phyloP scores from a whole-genome alignment of 2,888 invertebrate species.

The Andrena flavipes region DNA sequence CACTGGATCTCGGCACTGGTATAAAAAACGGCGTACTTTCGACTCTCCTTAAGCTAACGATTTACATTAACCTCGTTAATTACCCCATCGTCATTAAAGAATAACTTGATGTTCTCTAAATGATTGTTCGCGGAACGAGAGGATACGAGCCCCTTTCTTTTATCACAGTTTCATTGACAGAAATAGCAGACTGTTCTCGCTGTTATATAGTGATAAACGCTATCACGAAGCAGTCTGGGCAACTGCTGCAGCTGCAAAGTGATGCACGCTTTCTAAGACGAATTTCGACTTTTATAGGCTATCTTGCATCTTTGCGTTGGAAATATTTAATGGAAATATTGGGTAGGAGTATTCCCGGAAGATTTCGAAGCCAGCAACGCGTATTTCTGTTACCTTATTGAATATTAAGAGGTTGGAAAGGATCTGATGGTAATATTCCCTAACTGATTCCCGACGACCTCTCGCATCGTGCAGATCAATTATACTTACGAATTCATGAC shows the following conservation, averaged over 20 bases:
- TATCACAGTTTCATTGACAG: constrained; percentile 52
- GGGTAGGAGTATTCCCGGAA: neutral
- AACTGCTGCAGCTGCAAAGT: neutral
- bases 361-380: neutral
- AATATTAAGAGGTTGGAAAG: neutral
- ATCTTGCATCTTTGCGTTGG: neutral
- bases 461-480: neutral
- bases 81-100: neutral
- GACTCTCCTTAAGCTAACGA: constrained; percentile 5
- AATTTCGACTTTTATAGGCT: neutral
- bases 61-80: neutral
- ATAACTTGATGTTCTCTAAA: constrained; percentile 8
- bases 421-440: constrained; percentile 4
- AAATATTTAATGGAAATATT: neutral
- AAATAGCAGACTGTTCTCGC: constrained; percentile 42
- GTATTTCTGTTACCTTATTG: no score
- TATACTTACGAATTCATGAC: neutral
- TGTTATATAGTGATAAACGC: constrained; percentile 33
- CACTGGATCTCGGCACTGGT: constrained; percentile 10
- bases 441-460: neutral
- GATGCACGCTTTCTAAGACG: neutral
- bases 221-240: constrained; percentile 33
- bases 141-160: constrained; percentile 1
- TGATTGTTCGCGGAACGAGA: neutral
- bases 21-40: neutral